A percentile compares a stretch with the other conserved stretches of the same genome.
Conservation (phyloP, 2,888 invertebrate species). For the Lithophane ornitopus region DNA sequence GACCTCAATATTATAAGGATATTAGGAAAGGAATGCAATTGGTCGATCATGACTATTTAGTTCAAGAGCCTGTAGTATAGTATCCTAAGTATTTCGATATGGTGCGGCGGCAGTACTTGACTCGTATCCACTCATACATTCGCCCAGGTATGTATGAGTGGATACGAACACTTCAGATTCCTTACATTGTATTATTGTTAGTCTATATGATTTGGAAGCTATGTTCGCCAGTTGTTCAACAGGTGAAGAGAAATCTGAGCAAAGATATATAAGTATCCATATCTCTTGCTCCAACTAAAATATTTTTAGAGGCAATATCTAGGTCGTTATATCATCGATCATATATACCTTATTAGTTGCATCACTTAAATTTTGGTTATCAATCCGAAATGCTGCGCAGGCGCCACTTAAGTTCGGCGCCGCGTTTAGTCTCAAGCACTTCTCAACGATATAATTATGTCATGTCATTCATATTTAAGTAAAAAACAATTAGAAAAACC, state of each 20-base stretch:
- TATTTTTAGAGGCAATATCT: too few species aligned
- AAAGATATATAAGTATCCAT: too few species aligned
- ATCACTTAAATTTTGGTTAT: slow-evolving; percentile 3
- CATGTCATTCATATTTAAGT: neutral
- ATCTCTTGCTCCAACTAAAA: neutral
- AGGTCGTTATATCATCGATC: neutral
- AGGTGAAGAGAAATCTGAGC: neutral
- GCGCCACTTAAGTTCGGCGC: neutral
- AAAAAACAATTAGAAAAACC: neutral
- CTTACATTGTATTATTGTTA: slow-evolving; percentile 16
- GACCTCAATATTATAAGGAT: slow-evolving; percentile 1
- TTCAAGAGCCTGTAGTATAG: slow-evolving; percentile 14
- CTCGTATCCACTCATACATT: slow-evolving; percentile 1
- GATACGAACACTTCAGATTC: slow-evolving; percentile 50
- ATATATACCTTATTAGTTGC: neutral
- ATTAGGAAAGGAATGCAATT: neutral
- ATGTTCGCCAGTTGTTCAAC: neutral
- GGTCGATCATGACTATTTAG: slow-evolving; percentile 22
- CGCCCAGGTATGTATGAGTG: slow-evolving; percentile 7
- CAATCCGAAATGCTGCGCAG: neutral
- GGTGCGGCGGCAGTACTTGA: slow-evolving; percentile 30
- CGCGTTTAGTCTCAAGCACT: slow-evolving; percentile 25
- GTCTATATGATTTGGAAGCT: slow-evolving; percentile 12
- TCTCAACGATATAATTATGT: slow-evolving; percentile 7
- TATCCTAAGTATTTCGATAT: slow-evolving; percentile 21